phyloP scores from a whole-genome alignment of 2,888 invertebrate genomes.

The Mesorhabditis sp. region DNA sequence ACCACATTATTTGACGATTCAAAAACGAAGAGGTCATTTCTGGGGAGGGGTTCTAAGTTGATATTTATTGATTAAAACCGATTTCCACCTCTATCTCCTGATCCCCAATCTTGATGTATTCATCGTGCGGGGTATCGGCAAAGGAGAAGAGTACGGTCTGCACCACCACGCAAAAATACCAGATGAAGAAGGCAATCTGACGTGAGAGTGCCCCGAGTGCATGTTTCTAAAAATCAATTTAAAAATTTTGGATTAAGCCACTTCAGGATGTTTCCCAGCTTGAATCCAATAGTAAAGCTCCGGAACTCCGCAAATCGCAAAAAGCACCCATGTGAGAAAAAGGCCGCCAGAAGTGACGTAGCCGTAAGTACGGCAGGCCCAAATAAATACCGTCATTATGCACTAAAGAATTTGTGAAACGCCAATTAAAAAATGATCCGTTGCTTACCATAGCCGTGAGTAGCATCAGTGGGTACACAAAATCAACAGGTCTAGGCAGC shows the following conservation, averaged over 20 bases:
- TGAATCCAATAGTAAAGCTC: constrained; percentile 51
- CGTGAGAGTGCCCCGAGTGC: constrained; percentile 23
- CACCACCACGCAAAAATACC: constrained; percentile 37
- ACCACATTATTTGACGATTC: constrained; percentile 79
- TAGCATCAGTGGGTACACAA: constrained; percentile 53
- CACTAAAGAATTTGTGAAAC: constrained; percentile 28
- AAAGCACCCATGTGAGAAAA: constrained; percentile 83
- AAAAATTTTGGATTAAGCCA: constrained; percentile 9
- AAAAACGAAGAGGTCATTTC: constrained; percentile 80
- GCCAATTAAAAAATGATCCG: too few relatives aligned
- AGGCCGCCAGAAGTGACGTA: constrained; percentile 79
- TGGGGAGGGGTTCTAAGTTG: constrained; percentile 77
- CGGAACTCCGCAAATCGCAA: constrained; percentile 70
- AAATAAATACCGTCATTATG: constrained; percentile 64
- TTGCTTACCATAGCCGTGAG: constrained; percentile 43
- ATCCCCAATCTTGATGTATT: constrained; percentile 20
- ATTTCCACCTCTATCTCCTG: too few relatives aligned
- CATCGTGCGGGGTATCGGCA: constrained; percentile 39
- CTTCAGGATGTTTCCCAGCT: constrained; percentile 11
- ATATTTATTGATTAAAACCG: too few relatives aligned
- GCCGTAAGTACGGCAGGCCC: constrained; percentile 79
- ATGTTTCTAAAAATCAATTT: constrained; percentile 17
- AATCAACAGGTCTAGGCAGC: constrained; percentile 31
- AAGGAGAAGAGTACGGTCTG: constrained; percentile 48
- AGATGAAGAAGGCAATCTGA: constrained; percentile 34